phyloP scores from a whole-genome alignment of 2,888 invertebrate species.

The Steinernema hermaphroditum region DNA sequence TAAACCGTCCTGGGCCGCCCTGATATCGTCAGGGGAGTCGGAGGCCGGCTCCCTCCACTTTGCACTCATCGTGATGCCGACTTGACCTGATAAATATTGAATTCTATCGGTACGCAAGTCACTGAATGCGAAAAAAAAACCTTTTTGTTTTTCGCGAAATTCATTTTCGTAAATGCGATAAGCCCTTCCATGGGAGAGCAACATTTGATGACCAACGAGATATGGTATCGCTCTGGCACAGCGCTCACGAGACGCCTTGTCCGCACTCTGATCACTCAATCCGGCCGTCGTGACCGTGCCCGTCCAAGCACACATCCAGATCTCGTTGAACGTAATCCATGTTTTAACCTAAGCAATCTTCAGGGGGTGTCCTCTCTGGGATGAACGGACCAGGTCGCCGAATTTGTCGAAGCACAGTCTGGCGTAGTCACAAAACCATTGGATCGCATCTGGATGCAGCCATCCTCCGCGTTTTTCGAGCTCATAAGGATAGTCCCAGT shows the following conservation, averaged over 20 bases:
- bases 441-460: conserved; percentile 63
- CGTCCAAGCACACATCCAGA: conserved; percentile 67
- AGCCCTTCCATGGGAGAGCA: conserved; percentile 17
- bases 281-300: neutral
- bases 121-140: neutral
- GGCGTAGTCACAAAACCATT: conserved; percentile 68
- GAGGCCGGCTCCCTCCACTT: conserved; percentile 6
- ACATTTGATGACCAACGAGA: conserved; percentile 22
- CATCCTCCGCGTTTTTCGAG: conserved; percentile 69
- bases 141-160: conserved; percentile 23
- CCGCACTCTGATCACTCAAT: neutral
- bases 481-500: conserved; percentile 68
- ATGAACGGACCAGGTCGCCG: conserved; percentile 58
- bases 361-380: too few species aligned
- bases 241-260: neutral
- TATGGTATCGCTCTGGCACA: conserved; percentile 14
- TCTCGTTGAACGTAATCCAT: conserved; percentile 82
- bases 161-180: conserved; percentile 20
- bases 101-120: neutral
- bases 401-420: conserved; percentile 61
- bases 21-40: conserved; percentile 26
- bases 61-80: conserved; percentile 8
- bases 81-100: neutral
- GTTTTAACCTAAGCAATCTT: conserved; percentile 47
- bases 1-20: conserved; percentile 16